Percentiles rank a stretch among this genome's conserved stretches.
phyloP scores from a whole-genome alignment of 1,140 invertebrate species.

The Drepana arcuata region DNA sequence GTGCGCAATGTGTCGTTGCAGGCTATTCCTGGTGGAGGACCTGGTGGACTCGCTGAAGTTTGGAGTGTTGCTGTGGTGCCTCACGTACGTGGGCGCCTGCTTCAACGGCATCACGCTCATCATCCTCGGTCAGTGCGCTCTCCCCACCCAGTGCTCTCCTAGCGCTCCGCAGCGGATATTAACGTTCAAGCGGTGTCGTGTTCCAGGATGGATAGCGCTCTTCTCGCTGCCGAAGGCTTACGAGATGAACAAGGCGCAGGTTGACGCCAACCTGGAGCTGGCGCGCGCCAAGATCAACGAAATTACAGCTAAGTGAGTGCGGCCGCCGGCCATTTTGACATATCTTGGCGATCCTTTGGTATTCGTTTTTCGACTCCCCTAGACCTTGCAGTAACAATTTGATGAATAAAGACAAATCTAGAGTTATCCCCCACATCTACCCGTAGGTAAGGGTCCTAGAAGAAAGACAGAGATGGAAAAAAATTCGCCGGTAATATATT shows the following conservation, averaged over 20 bases:
- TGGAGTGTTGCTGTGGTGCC: slow-evolving; percentile 91
- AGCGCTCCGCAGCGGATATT: neutral
- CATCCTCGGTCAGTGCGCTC: slow-evolving; percentile 83
- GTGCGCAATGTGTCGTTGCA: slow-evolving; percentile 21
- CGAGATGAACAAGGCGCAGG: slow-evolving; percentile 97
- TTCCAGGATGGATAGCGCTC: slow-evolving; percentile 89
- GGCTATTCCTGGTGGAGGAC: slow-evolving; percentile 96
- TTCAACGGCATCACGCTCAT: slow-evolving; percentile 98
- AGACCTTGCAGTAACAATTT: too few species aligned
- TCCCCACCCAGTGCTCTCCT: neutral
- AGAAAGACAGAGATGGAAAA: too few species aligned
- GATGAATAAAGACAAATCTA: too few species aligned
- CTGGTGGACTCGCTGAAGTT: slow-evolving; percentile 97
- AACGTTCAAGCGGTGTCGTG: slow-evolving; percentile 1
- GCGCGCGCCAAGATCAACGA: slow-evolving; percentile 91
- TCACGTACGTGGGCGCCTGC: slow-evolving; percentile 97
- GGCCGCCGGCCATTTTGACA: neutral
- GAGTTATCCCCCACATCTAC: too few species aligned
- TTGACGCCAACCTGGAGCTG: slow-evolving; percentile 93
- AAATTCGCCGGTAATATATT: too few species aligned
- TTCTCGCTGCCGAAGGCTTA: slow-evolving; percentile 98
- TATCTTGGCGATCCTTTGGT: too few species aligned
- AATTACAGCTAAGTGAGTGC: slow-evolving; percentile 87
- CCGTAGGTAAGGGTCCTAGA: too few species aligned
- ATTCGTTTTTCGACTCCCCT: too few species aligned